These are phyloP conservation scores for Caenorhabditis zanzibari DNA, from an alignment of 2,888 invertebrate species.

Conservation along the genomic window DNA sequence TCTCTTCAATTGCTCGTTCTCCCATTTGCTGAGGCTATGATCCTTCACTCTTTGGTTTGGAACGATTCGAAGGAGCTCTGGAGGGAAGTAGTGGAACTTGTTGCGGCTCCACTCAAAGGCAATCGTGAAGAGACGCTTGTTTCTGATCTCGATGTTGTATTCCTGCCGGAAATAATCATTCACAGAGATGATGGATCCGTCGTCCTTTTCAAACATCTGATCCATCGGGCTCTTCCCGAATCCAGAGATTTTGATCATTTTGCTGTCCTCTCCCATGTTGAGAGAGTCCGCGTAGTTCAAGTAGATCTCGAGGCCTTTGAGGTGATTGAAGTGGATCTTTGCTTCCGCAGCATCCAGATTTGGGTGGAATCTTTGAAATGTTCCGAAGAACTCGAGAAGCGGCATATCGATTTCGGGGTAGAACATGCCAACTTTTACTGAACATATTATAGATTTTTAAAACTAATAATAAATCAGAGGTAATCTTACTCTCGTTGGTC, in stretches of 20 bases:
- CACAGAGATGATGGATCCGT: background rate
- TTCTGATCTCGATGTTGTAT: background rate
- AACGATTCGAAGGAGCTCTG: background rate
- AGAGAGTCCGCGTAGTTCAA: background rate
- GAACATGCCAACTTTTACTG: slow-evolving; percentile 18
- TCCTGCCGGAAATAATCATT: background rate
- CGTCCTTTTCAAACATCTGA: background rate
- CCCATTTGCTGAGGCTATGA: background rate
- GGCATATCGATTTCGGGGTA: background rate
- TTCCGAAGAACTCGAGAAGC: background rate
- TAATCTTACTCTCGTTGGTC: slow-evolving; percentile 13
- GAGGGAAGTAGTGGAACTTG: slow-evolving; percentile 7
- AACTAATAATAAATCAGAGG: too few species aligned
- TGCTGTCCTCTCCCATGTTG: background rate
- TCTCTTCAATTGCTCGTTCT: background rate
- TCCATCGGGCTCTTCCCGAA: slow-evolving; percentile 5
- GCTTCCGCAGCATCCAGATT: background rate
- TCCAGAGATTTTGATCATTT: background rate
- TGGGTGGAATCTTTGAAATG: background rate
- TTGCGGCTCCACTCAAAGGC: background rate
- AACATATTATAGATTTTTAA: background rate
- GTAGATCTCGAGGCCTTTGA: background rate
- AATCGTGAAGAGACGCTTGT: slow-evolving; percentile 1
- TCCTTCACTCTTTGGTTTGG: slow-evolving; percentile 17
- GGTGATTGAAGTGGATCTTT: background rate